Conservation (phyloP, 2,113 vertebrate species). For the Puntigrus tetrazona region DNA sequence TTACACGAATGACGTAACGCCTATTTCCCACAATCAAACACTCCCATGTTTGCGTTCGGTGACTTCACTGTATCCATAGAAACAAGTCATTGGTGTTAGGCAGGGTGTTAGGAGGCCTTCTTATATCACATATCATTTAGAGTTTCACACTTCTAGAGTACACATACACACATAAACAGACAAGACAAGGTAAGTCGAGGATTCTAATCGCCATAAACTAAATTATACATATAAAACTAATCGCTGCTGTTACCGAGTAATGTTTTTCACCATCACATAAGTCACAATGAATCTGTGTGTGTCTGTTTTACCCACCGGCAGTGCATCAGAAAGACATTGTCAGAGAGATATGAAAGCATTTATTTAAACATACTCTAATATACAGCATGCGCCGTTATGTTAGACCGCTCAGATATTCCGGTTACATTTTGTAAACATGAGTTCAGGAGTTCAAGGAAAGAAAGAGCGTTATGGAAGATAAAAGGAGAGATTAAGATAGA, state of each 20-base stretch:
- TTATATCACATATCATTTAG: conserved; percentile 28
- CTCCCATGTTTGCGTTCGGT: conserved; percentile 55
- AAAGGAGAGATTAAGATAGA: not conserved
- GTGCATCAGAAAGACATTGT: not conserved
- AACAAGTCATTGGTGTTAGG: conserved; percentile 57
- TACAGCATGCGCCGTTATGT: not conserved
- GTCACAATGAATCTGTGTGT: not conserved
- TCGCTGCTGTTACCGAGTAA: not conserved
- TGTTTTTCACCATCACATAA: not conserved
- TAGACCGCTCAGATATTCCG: not conserved
- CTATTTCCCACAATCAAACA: conserved; percentile 21
- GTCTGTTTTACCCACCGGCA: not conserved
- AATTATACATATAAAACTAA: no score
- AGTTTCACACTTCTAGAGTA: conserved; percentile 22
- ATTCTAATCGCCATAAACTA: not conserved
- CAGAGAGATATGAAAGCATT: not conserved
- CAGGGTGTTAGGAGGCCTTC: not conserved
- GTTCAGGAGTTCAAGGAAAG: not conserved
- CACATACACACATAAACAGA: not conserved
- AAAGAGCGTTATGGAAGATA: not conserved
- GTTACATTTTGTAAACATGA: not conserved
- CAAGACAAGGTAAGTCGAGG: not conserved
- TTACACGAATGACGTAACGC: conserved; percentile 23
- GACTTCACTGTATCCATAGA: conserved; percentile 68
- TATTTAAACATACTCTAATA: not conserved